Conservation (phyloP, 2,113 vertebrate genomes). For the Ammodytes dubius region DNA sequence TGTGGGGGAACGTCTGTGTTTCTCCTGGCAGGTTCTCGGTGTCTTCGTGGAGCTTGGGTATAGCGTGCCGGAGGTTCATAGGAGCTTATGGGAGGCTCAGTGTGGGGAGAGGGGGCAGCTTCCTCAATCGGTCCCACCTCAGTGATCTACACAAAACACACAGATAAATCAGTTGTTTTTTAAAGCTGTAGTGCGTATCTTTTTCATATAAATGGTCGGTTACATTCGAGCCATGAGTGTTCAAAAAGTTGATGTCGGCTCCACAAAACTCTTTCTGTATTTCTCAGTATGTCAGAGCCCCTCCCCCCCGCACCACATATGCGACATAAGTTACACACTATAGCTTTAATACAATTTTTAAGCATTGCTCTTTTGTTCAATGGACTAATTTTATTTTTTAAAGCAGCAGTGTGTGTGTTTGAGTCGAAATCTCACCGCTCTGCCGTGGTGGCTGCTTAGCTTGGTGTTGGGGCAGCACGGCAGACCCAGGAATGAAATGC, state of each 20-base stretch:
- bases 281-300: no score
- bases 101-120: conserved; percentile 2
- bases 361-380: no score
- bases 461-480: conserved; percentile 71
- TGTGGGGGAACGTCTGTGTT: conserved; percentile 7
- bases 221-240: no score
- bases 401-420: neutral
- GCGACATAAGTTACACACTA: no score
- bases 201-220: no score
- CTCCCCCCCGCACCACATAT: no score
- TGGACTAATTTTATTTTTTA: no score
- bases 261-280: no score
- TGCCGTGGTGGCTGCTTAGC: conserved; percentile 12
- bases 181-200: no score
- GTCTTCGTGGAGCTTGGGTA: conserved; percentile 1
- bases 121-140: conserved; percentile 42
- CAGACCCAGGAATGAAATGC: conserved; percentile 80
- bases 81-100: neutral
- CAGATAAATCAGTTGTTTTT: neutral
- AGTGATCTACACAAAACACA: conserved; percentile 65
- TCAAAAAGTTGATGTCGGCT: no score
- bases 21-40: neutral
- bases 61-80: neutral
- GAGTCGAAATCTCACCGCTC: conserved; percentile 60
- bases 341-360: neutral